Evolutionary conservation across 2,797 vertebrate species (phyloP).

Genomic region (Champsocephalus esox): DNA sequence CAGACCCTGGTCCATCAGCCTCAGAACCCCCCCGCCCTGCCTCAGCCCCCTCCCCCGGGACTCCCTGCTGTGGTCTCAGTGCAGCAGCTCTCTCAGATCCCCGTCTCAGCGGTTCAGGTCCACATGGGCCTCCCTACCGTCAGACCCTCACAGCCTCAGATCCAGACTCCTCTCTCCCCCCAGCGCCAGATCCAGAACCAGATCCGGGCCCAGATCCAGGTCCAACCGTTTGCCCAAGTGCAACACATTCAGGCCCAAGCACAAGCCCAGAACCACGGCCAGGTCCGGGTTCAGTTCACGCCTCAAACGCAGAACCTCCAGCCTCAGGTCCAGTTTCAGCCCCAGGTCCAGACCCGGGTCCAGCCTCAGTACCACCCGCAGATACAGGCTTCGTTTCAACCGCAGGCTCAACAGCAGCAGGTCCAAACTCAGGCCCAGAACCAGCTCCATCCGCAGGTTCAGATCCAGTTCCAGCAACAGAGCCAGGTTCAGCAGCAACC

Average conservation of each 20-base stretch:
- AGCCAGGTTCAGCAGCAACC: slow-evolving; percentile 46
- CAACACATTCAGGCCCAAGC: slow-evolving; percentile 48
- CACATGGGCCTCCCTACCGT: slow-evolving; percentile 67
- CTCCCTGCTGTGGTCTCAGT: slow-evolving; percentile 73
- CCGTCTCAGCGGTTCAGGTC: slow-evolving; percentile 71
- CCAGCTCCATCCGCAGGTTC: slow-evolving; percentile 63
- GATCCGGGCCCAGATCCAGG: slow-evolving; percentile 69
- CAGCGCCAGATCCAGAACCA: slow-evolving; percentile 56
- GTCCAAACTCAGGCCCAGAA: slow-evolving; percentile 52
- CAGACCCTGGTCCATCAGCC: slow-evolving; percentile 70
- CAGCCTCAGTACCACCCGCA: slow-evolving; percentile 69
- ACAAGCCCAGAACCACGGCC: slow-evolving; percentile 66
- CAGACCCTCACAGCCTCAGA: slow-evolving; percentile 66
- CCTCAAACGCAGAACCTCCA: slow-evolving; percentile 38
- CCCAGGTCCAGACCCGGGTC: slow-evolving; percentile 55
- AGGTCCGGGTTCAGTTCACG: slow-evolving; percentile 69
- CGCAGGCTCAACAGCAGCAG: slow-evolving; percentile 59
- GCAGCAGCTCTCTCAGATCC: slow-evolving; percentile 72
- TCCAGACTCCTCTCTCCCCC: slow-evolving; percentile 26
- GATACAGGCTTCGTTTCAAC: slow-evolving; percentile 60
- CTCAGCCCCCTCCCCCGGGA: slow-evolving; percentile 56
- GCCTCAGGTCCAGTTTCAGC: slow-evolving; percentile 29
- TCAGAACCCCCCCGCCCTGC: slow-evolving; percentile 57
- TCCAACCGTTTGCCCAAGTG: slow-evolving; percentile 61
- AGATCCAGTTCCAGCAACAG: slow-evolving; percentile 66